Evolutionary conservation across 2,888 invertebrate species (phyloP).

Genomic region (Calliscelio sp.): DNA sequence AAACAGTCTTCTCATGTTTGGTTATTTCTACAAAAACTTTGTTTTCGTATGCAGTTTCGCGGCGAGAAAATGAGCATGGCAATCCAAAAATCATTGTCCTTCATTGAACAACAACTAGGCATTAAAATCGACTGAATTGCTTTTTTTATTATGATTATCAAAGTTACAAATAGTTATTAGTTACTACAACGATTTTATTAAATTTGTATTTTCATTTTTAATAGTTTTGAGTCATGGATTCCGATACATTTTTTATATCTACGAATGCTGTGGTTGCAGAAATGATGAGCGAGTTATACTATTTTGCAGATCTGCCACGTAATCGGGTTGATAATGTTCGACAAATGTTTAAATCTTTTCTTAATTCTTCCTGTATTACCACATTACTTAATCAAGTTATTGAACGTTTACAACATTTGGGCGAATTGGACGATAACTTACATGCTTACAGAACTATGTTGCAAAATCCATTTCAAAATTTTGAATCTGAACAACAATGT

Average conservation of each 20-base stretch:
- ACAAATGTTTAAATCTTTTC: not conserved
- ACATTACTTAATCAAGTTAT: not conserved
- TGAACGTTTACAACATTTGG: not conserved
- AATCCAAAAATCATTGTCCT: not conserved
- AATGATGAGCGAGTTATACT: slow-evolving; percentile 8
- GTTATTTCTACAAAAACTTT: slow-evolving; percentile 1
- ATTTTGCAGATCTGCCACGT: slow-evolving; percentile 1
- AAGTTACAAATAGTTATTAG: not conserved
- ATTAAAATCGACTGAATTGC: not conserved
- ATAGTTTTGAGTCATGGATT: not conserved
- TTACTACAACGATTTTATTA: not conserved
- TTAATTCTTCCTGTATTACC: not conserved
- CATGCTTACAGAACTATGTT: not conserved
- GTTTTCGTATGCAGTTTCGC: not conserved
- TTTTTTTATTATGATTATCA: not conserved
- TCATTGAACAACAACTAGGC: not conserved
- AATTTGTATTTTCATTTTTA: not conserved
- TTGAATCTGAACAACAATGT: not conserved
- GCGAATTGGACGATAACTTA: not conserved
- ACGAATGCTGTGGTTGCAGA: not conserved
- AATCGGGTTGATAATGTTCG: not conserved
- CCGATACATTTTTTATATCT: not conserved
- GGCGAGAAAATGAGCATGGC: not conserved
- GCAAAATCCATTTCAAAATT: slow-evolving; percentile 2
- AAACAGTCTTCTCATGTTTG: not conserved